Conservation (phyloP, 2,797 vertebrate species). For the Thaleichthys pacificus region DNA sequence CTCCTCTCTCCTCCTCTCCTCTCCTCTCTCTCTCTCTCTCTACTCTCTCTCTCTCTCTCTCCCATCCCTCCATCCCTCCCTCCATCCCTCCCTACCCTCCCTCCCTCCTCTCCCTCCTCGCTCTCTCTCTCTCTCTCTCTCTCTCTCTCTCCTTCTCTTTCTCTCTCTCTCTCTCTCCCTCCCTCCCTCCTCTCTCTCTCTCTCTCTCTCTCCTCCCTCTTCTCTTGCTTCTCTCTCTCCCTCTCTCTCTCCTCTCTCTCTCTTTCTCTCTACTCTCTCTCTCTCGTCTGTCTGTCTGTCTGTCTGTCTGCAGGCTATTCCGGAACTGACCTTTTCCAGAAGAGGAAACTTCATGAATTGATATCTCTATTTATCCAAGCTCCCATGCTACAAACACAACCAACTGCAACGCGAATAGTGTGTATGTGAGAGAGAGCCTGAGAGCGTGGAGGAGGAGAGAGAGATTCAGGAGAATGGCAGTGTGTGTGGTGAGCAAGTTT, state of each 20-base stretch:
- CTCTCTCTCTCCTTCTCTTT: not conserved
- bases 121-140: not conserved
- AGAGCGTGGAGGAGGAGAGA: too few species aligned
- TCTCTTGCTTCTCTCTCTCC: not conserved
- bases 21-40: too few species aligned
- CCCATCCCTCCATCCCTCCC: too few species aligned
- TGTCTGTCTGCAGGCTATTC: conserved; percentile 11
- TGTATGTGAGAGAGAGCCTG: conserved; percentile 11
- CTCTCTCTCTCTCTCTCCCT: too few species aligned
- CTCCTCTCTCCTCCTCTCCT: too few species aligned
- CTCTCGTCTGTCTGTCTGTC: too few species aligned
- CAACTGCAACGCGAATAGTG: conserved; percentile 1
- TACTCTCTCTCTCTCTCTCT: not conserved
- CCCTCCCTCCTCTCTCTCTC: too few species aligned
- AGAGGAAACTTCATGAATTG: conserved; percentile 4
- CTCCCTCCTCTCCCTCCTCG: not conserved
- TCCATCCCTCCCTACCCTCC: too few species aligned
- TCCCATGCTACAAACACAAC: conserved; percentile 4
- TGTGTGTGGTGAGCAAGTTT: not conserved
- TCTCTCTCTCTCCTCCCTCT: not conserved
- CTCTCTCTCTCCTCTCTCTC: not conserved
- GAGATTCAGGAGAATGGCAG: too few species aligned
- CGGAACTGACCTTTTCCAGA: conserved; percentile 20
- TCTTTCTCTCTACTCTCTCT: too few species aligned
- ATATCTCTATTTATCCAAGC: not conserved